These are phyloP conservation scores for Zaprionus bogoriensis DNA, from an alignment of 2,888 invertebrate genomes.

Conservation along the genomic window DNA sequence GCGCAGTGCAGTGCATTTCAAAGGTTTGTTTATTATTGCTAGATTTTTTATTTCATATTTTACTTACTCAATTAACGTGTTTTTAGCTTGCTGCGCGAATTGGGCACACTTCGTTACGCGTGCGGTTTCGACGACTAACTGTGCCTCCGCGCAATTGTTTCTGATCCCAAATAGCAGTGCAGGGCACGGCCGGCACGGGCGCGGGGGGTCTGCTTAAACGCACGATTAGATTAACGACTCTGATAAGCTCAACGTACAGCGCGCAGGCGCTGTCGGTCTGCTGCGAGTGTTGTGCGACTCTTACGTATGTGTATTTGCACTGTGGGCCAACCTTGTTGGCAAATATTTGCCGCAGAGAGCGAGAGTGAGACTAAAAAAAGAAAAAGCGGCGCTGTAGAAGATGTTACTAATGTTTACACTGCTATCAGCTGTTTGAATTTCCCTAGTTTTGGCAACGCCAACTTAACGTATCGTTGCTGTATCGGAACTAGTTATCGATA, in stretches of 20 bases:
- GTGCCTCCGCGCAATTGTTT: constrained; percentile 9
- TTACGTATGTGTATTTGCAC: not conserved
- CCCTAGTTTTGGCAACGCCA: constrained; percentile 22
- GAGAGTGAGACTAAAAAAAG: constrained; percentile 3
- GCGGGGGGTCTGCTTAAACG: constrained; percentile 7
- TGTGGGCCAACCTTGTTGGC: constrained; percentile 19
- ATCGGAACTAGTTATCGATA: constrained; percentile 30
- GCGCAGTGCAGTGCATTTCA: not conserved
- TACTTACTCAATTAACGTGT: constrained; percentile 41
- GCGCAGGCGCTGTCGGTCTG: constrained; percentile 42
- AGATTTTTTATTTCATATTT: not conserved
- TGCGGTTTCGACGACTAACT: constrained; percentile 52
- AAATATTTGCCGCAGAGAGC: constrained; percentile 31
- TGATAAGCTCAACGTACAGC: constrained; percentile 48
- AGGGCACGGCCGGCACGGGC: too few relatives aligned
- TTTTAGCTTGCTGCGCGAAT: constrained; percentile 21
- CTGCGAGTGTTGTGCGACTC: constrained; percentile 1
- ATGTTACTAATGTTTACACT: constrained; percentile 21
- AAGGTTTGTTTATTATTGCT: not conserved
- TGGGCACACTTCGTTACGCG: constrained; percentile 23
- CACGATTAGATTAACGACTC: constrained; percentile 57
- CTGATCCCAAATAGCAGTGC: constrained; percentile 12
- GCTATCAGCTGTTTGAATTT: constrained; percentile 37
- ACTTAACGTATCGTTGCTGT: not conserved
- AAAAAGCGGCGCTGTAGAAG: constrained; percentile 11